phyloP scores from a whole-genome alignment of 2,113 vertebrate genomes.

The Oreochromis tanganicae region DNA sequence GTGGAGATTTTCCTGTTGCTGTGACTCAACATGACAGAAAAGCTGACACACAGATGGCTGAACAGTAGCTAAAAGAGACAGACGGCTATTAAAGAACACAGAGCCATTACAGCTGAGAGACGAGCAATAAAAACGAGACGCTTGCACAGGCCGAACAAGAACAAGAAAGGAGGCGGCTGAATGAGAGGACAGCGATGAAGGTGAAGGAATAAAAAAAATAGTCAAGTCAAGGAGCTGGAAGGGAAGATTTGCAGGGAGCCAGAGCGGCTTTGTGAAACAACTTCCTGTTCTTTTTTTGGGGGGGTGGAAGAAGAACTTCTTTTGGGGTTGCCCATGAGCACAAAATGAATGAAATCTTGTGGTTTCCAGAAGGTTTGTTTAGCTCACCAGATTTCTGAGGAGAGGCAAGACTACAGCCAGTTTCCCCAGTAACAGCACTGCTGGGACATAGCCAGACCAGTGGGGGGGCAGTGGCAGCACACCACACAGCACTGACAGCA shows the following conservation, averaged over 20 bases:
- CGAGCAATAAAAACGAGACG: slow-evolving; percentile 11
- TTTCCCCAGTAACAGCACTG: slow-evolving; percentile 65
- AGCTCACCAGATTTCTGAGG: slow-evolving; percentile 47
- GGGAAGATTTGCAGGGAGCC: slow-evolving; percentile 53
- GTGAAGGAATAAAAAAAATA: slow-evolving; percentile 39
- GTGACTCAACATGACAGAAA: neutral
- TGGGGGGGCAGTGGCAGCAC: slow-evolving; percentile 22
- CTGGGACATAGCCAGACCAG: slow-evolving; percentile 28
- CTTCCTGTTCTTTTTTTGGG: slow-evolving; percentile 68
- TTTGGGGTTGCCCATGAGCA: slow-evolving; percentile 41
- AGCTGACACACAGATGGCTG: neutral
- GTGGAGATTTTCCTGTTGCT: neutral
- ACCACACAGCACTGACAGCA: slow-evolving; percentile 27
- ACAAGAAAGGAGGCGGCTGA: neutral
- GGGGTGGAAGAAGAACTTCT: slow-evolving; percentile 34
- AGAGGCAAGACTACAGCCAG: slow-evolving; percentile 48
- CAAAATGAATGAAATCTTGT: slow-evolving; percentile 49
- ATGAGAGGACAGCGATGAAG: slow-evolving; percentile 15
- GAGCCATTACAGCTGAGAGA: neutral
- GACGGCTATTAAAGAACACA: neutral
- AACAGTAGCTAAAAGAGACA: neutral
- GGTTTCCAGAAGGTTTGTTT: slow-evolving; percentile 55
- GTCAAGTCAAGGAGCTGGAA: slow-evolving; percentile 39
- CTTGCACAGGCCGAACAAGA: neutral
- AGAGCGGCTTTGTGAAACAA: slow-evolving; percentile 59